Evolutionary conservation across 2,797 vertebrate species (phyloP).

Genomic region (Betta splendens): DNA sequence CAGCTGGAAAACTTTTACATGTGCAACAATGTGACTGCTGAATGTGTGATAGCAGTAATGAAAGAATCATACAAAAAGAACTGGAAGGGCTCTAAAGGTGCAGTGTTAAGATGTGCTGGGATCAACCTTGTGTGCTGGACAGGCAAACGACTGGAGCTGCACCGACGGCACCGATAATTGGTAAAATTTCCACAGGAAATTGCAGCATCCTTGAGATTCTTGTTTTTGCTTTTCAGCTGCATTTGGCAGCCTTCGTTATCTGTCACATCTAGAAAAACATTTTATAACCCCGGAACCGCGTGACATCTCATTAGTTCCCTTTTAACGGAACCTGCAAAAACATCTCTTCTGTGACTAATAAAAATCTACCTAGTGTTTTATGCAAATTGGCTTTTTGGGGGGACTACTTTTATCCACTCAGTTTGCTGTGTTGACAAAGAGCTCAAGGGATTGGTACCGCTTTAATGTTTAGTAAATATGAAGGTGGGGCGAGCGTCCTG

Average conservation of each 20-base stretch:
- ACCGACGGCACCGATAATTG: conserved; percentile 30
- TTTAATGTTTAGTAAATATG: background rate
- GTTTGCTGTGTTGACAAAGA: background rate
- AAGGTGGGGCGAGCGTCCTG: background rate
- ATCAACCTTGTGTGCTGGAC: conserved; percentile 37
- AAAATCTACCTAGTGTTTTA: background rate
- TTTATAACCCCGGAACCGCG: conserved; percentile 5
- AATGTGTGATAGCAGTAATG: conserved; percentile 24
- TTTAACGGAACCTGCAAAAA: conserved; percentile 2
- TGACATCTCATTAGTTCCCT: background rate
- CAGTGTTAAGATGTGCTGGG: conserved; percentile 4
- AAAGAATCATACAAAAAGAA: conserved; percentile 20
- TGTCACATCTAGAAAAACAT: background rate
- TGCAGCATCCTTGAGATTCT: conserved; percentile 20
- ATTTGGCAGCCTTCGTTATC: conserved; percentile 14
- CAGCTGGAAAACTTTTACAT: conserved; percentile 19
- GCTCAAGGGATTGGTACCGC: background rate
- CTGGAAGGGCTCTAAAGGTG: conserved; percentile 7
- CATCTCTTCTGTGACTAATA: background rate
- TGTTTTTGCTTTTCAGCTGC: conserved; percentile 23
- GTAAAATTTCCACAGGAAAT: conserved; percentile 38
- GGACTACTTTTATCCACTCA: background rate
- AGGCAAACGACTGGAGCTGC: conserved; percentile 30
- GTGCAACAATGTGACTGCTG: conserved; percentile 23
- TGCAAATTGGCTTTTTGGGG: background rate